Base-by-base conservation (phyloP, 2,888 invertebrate genomes). In the Drosophila falleni region DNA sequence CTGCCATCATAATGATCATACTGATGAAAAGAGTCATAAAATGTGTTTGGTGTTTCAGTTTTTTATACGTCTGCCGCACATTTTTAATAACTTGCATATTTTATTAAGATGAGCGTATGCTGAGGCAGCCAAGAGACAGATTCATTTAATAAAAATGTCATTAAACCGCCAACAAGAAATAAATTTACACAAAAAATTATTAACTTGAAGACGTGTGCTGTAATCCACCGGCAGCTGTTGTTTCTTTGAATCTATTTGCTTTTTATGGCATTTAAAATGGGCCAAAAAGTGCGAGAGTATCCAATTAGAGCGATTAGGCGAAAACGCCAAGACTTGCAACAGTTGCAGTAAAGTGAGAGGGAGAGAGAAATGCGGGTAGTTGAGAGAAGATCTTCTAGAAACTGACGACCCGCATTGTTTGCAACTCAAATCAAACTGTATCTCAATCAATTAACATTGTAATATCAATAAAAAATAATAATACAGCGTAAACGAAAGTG, bases 101-200 rank as follows among this genome's bases (percentile, higher is more conserved):
- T 79, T 71, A 79, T 82, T 55, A 49, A 71, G 80, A 73, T 61
- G 62, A 65, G 71, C 74, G 59, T 64, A 56, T 51, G 67, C 42
- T 33, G 19, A 33, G 49, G 46, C 58, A 59, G 64, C 39, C 44
- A n/a, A 9, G 37, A 59, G 71, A 79, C 70, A 81, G 80, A 68
- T 81, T 78, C 81, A 55, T 88, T 79, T 71, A 83, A 82, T 85
- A 82, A 85, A 88, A 86, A 62, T 72, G 78, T 76, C 88, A 82
- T 88, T 80, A 80, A 86, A 60, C 71, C 19, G 56, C 60, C 67
- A 49, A 61, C 56, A 37, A 47, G 55, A 78, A 74, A 56, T 56
- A 46, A 56, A 56, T 46, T 46, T 56, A n/a, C 56, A 13, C 5
- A 13, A 31, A 33, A 50, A 26, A 74, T 79, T 81, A 83, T 83